Evolutionary conservation across 2,113 vertebrate genomes (phyloP), one percentile per base, ranked within the genome.

Genomic region (Nyctereutes procyonoides): DNA sequence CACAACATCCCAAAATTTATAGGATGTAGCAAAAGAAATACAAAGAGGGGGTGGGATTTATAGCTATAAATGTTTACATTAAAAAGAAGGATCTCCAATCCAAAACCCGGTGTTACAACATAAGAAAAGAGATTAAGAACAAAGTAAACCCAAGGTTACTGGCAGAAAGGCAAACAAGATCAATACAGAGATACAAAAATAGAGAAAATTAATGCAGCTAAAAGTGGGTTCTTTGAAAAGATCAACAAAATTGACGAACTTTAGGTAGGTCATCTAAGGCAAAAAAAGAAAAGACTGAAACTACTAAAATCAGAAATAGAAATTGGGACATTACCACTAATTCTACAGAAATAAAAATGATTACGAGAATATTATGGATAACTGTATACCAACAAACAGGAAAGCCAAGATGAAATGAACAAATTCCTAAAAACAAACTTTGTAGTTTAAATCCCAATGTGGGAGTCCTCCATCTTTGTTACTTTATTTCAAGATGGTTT

Each of bases 321-420:
- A 79, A 63, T 3, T 24, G 56, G 20, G 28, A 53, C 6, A 63
- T 35, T 63, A 63, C 56, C n/a, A 77, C 58, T 58, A 79, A 90
- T 53, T 63, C 74, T 79, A 90, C 30, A 65, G 43, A 79, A 90
- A 79, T 63, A 90, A 77, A 90, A 77, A 90, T 56, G 73, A 65
- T 53, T 90, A 51, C 28, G 20, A 26, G 22, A 79, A 58, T 77
- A 53, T 76, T 63, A 53, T n/a, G 58, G 32, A 35, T 15, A 63
- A 53, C 0, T 77, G 5, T 19, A 90, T 10, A 77, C 5, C 71
- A 77, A 77, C 7, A 48, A 90, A 90, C 16, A 35, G 43, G 30
- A 53, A 63, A 90, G 63, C 30, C 38, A 35, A 63, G 30, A 51
- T 53, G 43, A 77, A 90, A 90, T 79, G 43, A n/a, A 90, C 22